These are phyloP conservation scores for Dryobates pubescens DNA, from an alignment of 2,797 vertebrate species.

Conservation along the genomic window DNA sequence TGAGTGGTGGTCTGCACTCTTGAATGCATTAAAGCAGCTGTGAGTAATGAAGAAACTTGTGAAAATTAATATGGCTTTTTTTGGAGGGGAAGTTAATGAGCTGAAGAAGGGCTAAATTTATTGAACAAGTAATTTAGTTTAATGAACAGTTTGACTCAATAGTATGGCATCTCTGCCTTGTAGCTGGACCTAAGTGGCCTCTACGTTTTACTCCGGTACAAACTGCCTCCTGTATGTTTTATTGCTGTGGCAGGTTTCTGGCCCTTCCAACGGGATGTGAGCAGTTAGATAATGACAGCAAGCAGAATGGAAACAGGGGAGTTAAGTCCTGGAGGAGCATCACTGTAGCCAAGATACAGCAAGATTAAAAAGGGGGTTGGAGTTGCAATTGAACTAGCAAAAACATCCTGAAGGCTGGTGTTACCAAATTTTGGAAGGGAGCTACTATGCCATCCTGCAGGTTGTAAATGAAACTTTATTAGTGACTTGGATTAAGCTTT, in stretches of 20 bases:
- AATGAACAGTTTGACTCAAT: background rate
- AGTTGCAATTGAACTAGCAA: background rate
- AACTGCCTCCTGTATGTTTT: background rate
- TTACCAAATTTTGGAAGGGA: background rate
- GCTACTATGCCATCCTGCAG: background rate
- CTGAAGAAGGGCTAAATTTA: background rate
- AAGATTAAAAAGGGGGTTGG: background rate
- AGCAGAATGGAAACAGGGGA: background rate
- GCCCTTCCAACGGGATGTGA: background rate
- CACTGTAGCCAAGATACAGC: background rate
- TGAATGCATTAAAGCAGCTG: background rate
- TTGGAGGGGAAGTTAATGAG: conserved; percentile 4
- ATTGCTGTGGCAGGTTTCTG: background rate
- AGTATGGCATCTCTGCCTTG: background rate
- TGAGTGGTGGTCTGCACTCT: background rate
- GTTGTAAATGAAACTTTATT: background rate
- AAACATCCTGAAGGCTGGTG: background rate
- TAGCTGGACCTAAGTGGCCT: background rate
- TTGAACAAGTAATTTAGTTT: background rate
- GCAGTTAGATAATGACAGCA: background rate
- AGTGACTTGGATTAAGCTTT: background rate
- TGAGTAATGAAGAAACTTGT: conserved; percentile 13
- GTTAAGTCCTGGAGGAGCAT: background rate
- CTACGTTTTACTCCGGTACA: background rate
- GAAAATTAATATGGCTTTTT: conserved; percentile 4